These are phyloP conservation scores for Gasteruption jaculator DNA, from an alignment of 2,888 invertebrate species.

Conservation along the genomic window DNA sequence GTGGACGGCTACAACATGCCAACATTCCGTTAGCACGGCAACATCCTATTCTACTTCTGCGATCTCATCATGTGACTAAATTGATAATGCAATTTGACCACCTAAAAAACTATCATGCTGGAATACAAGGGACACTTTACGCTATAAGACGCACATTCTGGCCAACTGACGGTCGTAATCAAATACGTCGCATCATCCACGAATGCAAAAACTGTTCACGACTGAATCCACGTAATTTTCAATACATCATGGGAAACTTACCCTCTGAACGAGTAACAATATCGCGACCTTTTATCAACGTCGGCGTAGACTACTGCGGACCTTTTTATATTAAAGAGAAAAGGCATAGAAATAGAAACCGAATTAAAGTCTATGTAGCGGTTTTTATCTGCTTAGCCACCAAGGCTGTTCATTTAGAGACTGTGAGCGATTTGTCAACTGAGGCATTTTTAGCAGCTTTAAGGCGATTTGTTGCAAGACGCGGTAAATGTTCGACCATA, in stretches of 20 bases:
- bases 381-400: conserved; percentile 20
- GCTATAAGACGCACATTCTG: conserved; percentile 17
- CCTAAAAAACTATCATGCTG: conserved; percentile 16
- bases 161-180: conserved; percentile 17
- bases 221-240: not conserved
- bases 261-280: not conserved
- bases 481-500: conserved; percentile 10
- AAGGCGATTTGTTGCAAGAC: conserved; percentile 16
- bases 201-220: conserved; percentile 10
- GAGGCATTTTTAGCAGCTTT: conserved; percentile 21
- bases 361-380: conserved; percentile 19
- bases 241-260: not conserved
- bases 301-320: conserved; percentile 20
- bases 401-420: conserved; percentile 21
- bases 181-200: conserved; percentile 11
- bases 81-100: conserved; percentile 18
- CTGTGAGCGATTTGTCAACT: conserved; percentile 20
- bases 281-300: conserved; percentile 10
- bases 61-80: conserved; percentile 10
- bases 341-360: conserved; percentile 17
- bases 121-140: conserved; percentile 19
- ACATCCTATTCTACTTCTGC: conserved; percentile 17
- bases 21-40: not conserved
- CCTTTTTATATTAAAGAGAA: conserved; percentile 23
- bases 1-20: conserved; percentile 10